Conservation (phyloP, 2,888 invertebrate genomes). For the Bruchidius siliquastri region DNA sequence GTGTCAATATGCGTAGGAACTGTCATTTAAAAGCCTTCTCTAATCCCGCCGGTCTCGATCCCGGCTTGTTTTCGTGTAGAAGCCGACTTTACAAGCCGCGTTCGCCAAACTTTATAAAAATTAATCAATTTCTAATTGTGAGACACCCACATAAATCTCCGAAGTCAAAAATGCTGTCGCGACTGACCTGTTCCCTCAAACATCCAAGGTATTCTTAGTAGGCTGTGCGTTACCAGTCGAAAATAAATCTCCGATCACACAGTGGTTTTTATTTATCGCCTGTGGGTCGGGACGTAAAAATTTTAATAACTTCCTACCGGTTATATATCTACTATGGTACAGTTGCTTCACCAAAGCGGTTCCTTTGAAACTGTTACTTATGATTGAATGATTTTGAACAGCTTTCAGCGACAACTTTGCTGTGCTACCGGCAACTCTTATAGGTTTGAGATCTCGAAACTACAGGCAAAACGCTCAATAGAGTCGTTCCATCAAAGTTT, state of each 20-base stretch:
- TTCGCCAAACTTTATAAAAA: slow-evolving; percentile 29
- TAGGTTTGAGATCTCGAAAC: no score
- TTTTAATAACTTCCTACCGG: slow-evolving; percentile 23
- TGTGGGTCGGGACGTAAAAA: slow-evolving; percentile 18
- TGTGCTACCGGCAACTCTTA: no score
- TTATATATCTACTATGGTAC: slow-evolving; percentile 1
- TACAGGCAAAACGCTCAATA: no score
- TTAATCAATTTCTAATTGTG: slow-evolving; percentile 49
- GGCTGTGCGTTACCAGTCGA: slow-evolving; percentile 31
- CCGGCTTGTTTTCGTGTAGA: background rate
- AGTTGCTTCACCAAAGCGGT: background rate
- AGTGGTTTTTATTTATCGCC: slow-evolving; percentile 32
- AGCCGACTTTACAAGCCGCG: background rate
- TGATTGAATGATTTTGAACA: slow-evolving; percentile 20
- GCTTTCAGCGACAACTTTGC: no score
- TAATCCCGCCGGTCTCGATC: slow-evolving; percentile 35
- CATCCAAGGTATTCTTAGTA: slow-evolving; percentile 42
- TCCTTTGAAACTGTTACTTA: slow-evolving; percentile 6
- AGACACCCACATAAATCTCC: slow-evolving; percentile 43
- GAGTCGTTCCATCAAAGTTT: no score
- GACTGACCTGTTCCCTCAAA: slow-evolving; percentile 37
- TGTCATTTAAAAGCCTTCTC: slow-evolving; percentile 40
- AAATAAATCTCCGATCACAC: slow-evolving; percentile 40
- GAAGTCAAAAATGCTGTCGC: slow-evolving; percentile 27
- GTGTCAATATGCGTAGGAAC: background rate